Evolutionary conservation across 1,140 invertebrate genomes (phyloP).

Genomic region (Andricus grossulariae): DNA sequence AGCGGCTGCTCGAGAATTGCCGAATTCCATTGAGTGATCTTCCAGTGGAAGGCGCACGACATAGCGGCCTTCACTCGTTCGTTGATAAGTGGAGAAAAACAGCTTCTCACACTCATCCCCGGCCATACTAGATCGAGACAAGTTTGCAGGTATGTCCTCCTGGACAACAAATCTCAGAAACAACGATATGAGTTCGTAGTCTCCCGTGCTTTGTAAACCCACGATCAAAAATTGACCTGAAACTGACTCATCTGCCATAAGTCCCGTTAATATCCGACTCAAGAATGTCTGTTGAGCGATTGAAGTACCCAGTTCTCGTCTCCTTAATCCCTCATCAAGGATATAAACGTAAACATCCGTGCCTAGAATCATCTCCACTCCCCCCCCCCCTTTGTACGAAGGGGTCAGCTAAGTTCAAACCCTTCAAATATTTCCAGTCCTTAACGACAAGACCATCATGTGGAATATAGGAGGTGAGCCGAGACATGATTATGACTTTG

Average conservation of each 20-base stretch:
- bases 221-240: not conserved
- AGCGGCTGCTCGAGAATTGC: not conserved
- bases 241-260: not conserved
- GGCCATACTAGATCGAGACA: not conserved
- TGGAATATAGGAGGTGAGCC: not conserved
- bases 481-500: not conserved
- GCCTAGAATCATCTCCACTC: not conserved
- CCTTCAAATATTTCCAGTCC: not conserved
- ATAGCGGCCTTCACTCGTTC: not conserved
- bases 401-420: not conserved
- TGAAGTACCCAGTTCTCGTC: not conserved
- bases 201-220: not conserved
- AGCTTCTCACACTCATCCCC: constrained; percentile 15
- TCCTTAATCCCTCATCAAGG: not conserved
- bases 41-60: not conserved
- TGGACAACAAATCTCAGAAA: not conserved
- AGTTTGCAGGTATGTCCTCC: not conserved
- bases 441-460: not conserved
- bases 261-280: constrained; percentile 56
- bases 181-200: not conserved
- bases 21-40: not conserved
- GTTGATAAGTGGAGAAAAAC: not conserved
- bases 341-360: not conserved
- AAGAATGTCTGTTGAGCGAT: constrained; percentile 55
- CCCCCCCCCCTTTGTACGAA: not conserved